These are phyloP conservation scores for Callipepla squamata DNA, from an alignment of 2,113 vertebrate genomes.

Conservation along the genomic window DNA sequence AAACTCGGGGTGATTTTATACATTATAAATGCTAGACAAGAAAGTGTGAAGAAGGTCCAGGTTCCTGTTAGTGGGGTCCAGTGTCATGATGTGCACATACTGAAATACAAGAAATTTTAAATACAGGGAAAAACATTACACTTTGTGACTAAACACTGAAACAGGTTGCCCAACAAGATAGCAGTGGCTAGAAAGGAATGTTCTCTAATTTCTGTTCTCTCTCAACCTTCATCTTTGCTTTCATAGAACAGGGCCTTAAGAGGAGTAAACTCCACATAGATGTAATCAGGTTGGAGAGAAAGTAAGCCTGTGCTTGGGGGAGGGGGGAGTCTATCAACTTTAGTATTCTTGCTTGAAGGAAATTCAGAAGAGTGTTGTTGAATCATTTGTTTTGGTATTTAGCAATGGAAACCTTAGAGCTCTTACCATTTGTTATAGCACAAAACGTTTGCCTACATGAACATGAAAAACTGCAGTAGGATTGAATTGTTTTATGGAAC, in stretches of 20 bases:
- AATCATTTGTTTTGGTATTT: not conserved
- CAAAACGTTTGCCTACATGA: not conserved
- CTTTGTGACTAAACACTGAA: not conserved
- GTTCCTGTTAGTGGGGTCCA: accelerated
- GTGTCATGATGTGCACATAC: not conserved
- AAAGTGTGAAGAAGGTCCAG: accelerated
- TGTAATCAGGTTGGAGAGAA: not conserved
- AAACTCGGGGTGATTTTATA: not conserved
- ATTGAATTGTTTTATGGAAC: not conserved
- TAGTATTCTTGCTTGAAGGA: not conserved
- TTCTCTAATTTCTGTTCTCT: not conserved
- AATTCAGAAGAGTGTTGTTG: not conserved
- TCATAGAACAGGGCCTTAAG: not conserved
- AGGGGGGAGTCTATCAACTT: not conserved
- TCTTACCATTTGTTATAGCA: not conserved
- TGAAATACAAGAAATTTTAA: not conserved
- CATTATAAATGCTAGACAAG: not conserved
- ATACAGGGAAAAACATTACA: accelerated
- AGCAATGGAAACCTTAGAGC: not conserved
- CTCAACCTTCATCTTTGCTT: not conserved
- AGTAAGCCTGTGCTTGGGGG: not conserved
- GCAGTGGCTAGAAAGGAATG: not conserved
- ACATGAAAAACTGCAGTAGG: not conserved
- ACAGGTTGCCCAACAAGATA: not conserved
- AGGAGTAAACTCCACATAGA: not conserved